Percentiles rank a stretch among this genome's conserved stretches.
Conservation (phyloP, 2,113 vertebrate species). For the Riparia riparia region DNA sequence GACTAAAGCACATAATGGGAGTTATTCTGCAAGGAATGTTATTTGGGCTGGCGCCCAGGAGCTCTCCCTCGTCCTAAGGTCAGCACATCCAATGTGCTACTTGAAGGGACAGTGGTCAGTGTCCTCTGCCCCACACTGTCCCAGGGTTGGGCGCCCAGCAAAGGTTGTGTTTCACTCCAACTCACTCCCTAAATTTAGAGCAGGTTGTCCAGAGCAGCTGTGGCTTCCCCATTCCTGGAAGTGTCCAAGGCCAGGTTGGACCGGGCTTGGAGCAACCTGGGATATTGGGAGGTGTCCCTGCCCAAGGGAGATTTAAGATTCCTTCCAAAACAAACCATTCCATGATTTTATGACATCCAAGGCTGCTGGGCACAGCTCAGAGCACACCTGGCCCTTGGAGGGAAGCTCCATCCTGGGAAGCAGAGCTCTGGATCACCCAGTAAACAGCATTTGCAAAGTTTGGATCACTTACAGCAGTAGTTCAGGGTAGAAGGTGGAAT, state of each 20-base stretch:
- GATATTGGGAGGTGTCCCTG: not conserved
- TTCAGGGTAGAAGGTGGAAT: not conserved
- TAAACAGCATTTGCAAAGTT: not conserved
- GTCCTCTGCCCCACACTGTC: not conserved
- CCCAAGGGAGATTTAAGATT: not conserved
- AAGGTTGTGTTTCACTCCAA: not conserved
- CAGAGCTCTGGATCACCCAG: accelerated
- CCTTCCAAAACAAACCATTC: not conserved
- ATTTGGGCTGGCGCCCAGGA: not conserved
- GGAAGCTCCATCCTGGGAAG: not conserved
- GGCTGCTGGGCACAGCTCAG: not conserved
- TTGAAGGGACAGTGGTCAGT: not conserved
- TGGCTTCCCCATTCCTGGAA: not conserved
- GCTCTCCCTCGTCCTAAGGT: not conserved
- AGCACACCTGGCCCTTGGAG: not conserved
- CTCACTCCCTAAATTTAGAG: not conserved
- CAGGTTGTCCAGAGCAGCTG: not conserved
- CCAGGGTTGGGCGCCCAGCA: not conserved
- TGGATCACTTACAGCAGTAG: not conserved
- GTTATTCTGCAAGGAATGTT: not conserved
- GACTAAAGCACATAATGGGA: not conserved
- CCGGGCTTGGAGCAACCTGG: accelerated
- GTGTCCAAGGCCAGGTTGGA: not conserved
- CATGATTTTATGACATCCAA: not conserved
- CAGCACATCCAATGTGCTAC: accelerated